Conservation (phyloP, 2,888 invertebrate species). For the Polydrusus tereticollis region DNA sequence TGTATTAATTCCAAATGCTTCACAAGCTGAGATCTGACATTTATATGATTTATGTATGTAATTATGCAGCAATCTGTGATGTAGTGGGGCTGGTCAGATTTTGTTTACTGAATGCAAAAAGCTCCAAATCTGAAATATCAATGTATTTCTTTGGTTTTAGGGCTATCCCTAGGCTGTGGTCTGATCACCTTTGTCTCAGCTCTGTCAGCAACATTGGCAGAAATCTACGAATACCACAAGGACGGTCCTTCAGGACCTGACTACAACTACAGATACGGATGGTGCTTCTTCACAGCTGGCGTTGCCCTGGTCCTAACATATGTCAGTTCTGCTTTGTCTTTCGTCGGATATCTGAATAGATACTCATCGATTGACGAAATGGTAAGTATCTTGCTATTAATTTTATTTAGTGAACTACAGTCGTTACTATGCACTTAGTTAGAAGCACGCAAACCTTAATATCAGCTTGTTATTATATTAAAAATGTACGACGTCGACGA, state of each 20-base stretch:
- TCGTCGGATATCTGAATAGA: slow-evolving; percentile 72
- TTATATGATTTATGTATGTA: no score
- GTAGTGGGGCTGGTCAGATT: no score
- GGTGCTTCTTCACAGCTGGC: slow-evolving; percentile 75
- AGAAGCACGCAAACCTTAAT: no score
- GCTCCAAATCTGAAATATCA: not conserved
- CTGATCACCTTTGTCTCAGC: slow-evolving; percentile 74
- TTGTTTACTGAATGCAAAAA: no score
- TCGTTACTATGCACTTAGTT: no score
- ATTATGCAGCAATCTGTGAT: no score
- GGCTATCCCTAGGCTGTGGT: slow-evolving; percentile 73
- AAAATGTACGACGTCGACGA: no score
- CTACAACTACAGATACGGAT: slow-evolving; percentile 72
- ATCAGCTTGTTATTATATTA: no score
- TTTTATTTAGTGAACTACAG: no score
- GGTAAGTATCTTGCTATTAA: slow-evolving; percentile 68
- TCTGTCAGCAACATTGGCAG: slow-evolving; percentile 72
- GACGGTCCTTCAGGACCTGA: slow-evolving; percentile 61
- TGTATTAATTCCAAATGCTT: no score
- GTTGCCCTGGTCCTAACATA: slow-evolving; percentile 73
- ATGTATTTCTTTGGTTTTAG: slow-evolving; percentile 65
- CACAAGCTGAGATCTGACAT: no score
- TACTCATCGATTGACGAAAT: slow-evolving; percentile 74
- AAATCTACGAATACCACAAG: slow-evolving; percentile 67
- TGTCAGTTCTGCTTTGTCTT: slow-evolving; percentile 71